A percentile compares a stretch with the other conserved stretches of the same genome.
phyloP scores from a whole-genome alignment of 2,113 vertebrate genomes.

The Phodopus roborovskii region DNA sequence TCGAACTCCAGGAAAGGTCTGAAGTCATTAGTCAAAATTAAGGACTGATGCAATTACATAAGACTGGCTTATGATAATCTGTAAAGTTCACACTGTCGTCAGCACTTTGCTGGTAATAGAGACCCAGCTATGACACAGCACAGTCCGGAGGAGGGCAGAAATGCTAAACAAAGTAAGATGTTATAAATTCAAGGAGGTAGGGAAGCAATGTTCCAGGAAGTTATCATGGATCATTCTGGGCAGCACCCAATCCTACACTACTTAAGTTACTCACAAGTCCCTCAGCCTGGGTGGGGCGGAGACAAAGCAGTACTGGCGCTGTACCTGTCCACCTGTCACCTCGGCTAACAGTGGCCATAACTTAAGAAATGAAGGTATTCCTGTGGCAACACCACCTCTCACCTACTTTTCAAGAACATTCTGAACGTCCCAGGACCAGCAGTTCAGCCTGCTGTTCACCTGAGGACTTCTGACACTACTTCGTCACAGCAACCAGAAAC shows the following conservation, averaged over 20 bases:
- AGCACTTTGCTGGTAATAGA: not conserved
- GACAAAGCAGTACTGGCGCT: not conserved
- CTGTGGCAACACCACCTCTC: not conserved
- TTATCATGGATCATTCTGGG: not conserved
- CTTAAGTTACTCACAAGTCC: not conserved
- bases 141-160: not conserved
- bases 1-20: slow-evolving; percentile 22
- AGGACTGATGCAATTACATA: slow-evolving; percentile 31
- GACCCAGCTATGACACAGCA: not conserved
- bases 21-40: slow-evolving; percentile 48
- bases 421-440: not conserved
- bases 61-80: not conserved
- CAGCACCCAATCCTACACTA: not conserved
- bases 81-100: not conserved
- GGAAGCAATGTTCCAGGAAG: not conserved
- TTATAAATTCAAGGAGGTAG: not conserved
- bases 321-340: not conserved
- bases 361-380: not conserved
- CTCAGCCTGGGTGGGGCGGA: not conserved
- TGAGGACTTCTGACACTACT: not conserved
- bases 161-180: not conserved
- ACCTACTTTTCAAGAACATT: not conserved
- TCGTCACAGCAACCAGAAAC: not conserved
- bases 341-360: not conserved
- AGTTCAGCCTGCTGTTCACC: not conserved